phyloP scores from a whole-genome alignment of 37 sponge, comb jelly and placozoan genomes.

The Amphimedon queenslandica region DNA sequence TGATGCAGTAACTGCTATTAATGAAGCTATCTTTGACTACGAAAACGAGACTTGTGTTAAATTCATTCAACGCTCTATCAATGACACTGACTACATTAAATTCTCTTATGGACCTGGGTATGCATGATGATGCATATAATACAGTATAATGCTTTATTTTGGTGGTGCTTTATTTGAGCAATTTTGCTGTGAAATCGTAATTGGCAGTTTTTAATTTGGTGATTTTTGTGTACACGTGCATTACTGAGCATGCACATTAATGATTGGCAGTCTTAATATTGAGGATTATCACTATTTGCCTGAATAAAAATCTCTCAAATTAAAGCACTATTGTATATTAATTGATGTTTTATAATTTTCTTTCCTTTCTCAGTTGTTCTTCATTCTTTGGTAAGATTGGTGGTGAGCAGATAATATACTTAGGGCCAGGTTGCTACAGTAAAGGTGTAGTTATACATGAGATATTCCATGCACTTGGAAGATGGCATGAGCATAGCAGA shows the following conservation, averaged over 20 bases:
- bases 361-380: constrained; percentile 72
- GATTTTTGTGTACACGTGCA: too few species aligned
- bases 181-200: too few species aligned
- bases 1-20: constrained; percentile 38
- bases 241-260: too few species aligned
- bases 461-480: constrained; percentile 68
- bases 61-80: constrained; percentile 35
- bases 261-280: too few species aligned
- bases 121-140: too few species aligned
- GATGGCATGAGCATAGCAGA: constrained; percentile 89
- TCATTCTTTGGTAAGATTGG: constrained; percentile 56
- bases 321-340: not conserved
- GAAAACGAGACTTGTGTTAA: constrained; percentile 39
- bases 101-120: constrained; percentile 65
- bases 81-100: constrained; percentile 49
- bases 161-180: too few species aligned
- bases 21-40: constrained; percentile 49
- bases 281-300: too few species aligned
- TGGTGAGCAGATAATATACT: constrained; percentile 67
- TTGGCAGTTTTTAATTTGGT: too few species aligned
- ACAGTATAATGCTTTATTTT: too few species aligned
- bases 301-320: too few species aligned
- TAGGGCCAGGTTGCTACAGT: constrained; percentile 72
- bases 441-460: constrained; percentile 73
- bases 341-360: not conserved